These are phyloP conservation scores for Gerris buenoi DNA, from an alignment of 1,140 invertebrate species.

Conservation along the genomic window DNA sequence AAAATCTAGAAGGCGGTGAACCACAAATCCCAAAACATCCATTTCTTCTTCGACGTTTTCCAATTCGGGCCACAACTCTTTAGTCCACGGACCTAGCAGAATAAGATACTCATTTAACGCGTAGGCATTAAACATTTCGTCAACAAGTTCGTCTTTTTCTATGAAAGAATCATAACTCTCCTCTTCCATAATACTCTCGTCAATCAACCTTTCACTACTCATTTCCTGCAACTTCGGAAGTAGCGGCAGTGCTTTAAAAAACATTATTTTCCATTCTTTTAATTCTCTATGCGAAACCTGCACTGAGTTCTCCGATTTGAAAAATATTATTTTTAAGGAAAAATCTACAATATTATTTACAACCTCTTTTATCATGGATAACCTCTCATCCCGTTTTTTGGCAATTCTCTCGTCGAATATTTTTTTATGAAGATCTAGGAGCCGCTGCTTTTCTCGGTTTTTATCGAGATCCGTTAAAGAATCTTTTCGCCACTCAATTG, in stretches of 20 bases:
- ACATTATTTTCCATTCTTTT: constrained; percentile 6
- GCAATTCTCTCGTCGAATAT: constrained; percentile 3
- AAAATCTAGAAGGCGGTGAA: constrained; percentile 37
- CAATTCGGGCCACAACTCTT: constrained; percentile 21
- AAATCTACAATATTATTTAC: constrained; percentile 6
- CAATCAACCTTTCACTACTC: not conserved
- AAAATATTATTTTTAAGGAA: not conserved
- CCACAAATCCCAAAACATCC: constrained; percentile 36
- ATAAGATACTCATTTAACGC: constrained; percentile 3
- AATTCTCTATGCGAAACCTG: not conserved
- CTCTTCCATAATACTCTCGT: not conserved
- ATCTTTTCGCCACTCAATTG: not conserved
- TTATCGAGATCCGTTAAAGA: not conserved
- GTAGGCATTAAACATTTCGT: not conserved
- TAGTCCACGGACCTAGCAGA: constrained; percentile 5
- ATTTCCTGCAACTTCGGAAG: not conserved
- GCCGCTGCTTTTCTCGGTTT: not conserved
- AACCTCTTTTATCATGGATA: not conserved
- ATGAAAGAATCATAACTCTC: not conserved
- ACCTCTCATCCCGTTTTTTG: not conserved
- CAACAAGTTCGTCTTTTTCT: not conserved
- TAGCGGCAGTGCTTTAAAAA: constrained; percentile 5
- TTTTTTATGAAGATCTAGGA: constrained; percentile 7
- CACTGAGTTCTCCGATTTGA: not conserved
- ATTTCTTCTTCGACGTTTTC: constrained; percentile 24